Evolutionary conservation across 2,797 vertebrate genomes (phyloP), one percentile per base, ranked within the genome.

Genomic region (Lepidocolaptes lacrymiger): DNA sequence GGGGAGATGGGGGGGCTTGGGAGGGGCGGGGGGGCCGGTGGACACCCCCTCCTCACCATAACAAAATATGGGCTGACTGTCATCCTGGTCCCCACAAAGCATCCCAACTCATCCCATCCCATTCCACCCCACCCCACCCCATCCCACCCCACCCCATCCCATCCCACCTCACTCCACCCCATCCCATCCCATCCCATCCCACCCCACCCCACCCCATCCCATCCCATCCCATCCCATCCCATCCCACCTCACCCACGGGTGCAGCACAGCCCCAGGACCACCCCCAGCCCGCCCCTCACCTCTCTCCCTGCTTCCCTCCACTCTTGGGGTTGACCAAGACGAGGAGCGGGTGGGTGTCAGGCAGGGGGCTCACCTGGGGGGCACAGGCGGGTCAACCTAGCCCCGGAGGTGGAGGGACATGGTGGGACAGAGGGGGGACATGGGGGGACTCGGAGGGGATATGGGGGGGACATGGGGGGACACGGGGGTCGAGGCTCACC

Each of bases 251-350:
- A 32, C 12, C 19, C 32, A 19, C 30, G 5, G 52, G 19, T 55
- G 52, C 52, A 55, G 30, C 22, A 20, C 32, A n/a, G 54, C 54
- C 20, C 54, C 54, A 56, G 32, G 32, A 9, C 20, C 32, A 49
- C 54, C 18, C 32, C 32, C 32, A 34, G 32, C 22, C 22, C 30
- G 44, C 43, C 44, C 21, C 80, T 43, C 89, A 99, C 99, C 98
- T 98, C 95, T 98, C 98, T 4, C 99, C 99, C 96, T 99, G 99
- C 91, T 99, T 99, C 77, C 99, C 99, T 55, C 99, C 99, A 94
- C 99, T 99, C 97, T 99, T 99, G 44, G 98, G 99, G 89, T 99
- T 99, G 58, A 99, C 98, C 94, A 99, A 99, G 91, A 99, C 99
- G 95, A 99, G 97, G 88, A 99, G 98, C 28, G 99, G 99, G 92